A percentile compares a stretch with the other conserved stretches of the same genome.
Evolutionary conservation across 2,888 invertebrate species (phyloP).

Genomic region (Phyllotreta cruciferae): DNA sequence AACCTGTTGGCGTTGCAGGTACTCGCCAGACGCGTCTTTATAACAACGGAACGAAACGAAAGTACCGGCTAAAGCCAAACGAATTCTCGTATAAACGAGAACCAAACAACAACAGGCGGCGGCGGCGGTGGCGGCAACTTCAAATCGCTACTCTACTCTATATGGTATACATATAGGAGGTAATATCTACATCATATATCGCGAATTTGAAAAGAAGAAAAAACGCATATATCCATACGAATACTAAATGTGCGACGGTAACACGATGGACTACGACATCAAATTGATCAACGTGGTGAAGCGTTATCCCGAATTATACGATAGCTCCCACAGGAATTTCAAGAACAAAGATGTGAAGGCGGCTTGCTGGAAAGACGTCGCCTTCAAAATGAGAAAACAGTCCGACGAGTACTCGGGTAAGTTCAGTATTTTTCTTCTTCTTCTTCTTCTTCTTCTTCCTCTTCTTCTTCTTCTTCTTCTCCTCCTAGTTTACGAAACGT

Average conservation of each 20-base stretch:
- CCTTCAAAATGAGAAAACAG: constrained; percentile 35
- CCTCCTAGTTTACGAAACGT: background rate
- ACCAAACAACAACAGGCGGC: too few relatives aligned
- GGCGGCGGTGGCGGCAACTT: too few relatives aligned
- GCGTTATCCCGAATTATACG: constrained; percentile 38
- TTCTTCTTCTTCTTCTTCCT: background rate
- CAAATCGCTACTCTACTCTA: too few relatives aligned
- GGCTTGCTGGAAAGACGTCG: constrained; percentile 33
- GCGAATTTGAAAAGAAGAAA: too few relatives aligned
- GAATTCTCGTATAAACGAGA: too few relatives aligned
- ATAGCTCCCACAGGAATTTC: constrained; percentile 36
- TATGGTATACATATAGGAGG: too few relatives aligned
- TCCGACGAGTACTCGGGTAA: constrained; percentile 38
- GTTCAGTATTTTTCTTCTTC: background rate
- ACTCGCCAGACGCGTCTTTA: too few relatives aligned
- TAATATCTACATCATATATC: too few relatives aligned
- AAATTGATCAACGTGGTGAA: constrained; percentile 36
- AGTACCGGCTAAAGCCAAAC: too few relatives aligned
- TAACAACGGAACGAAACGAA: background rate
- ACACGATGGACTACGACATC: constrained; percentile 38
- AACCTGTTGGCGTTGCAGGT: constrained; percentile 27
- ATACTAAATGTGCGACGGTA: constrained; percentile 8
- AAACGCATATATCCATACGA: too few relatives aligned
- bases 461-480: background rate
- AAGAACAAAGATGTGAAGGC: constrained; percentile 37